These are phyloP conservation scores for Aquatica leii DNA, from an alignment of 2,888 invertebrate species.

Conservation along the genomic window DNA sequence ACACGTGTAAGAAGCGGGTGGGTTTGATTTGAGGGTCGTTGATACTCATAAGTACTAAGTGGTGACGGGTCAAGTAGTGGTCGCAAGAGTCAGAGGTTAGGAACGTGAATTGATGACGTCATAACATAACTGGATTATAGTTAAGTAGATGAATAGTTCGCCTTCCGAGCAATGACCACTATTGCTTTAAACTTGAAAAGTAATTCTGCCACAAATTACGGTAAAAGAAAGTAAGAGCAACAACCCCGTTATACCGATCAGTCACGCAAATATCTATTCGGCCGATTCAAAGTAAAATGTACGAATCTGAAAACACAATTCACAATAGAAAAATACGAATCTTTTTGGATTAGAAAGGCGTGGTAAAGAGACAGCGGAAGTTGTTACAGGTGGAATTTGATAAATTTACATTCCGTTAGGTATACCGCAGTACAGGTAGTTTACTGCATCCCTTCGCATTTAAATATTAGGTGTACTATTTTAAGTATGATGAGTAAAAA, in stretches of 20 bases:
- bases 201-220: too few species aligned
- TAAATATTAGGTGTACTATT: too few species aligned
- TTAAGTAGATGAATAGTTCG: constrained; percentile 31
- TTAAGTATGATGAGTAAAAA: too few species aligned
- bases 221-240: too few species aligned
- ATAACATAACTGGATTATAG: constrained; percentile 24
- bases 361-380: constrained; percentile 8
- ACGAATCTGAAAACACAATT: too few species aligned
- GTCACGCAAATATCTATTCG: too few species aligned
- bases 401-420: background rate
- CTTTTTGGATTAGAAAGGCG: constrained; percentile 5
- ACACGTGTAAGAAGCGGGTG: constrained; percentile 1
- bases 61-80: constrained; percentile 16
- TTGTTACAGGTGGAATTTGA: constrained; percentile 9
- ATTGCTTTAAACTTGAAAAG: too few species aligned
- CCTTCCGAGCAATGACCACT: constrained; percentile 23
- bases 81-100: constrained; percentile 26
- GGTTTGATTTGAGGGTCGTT: constrained; percentile 22
- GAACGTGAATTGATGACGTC: constrained; percentile 32
- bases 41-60: constrained; percentile 23
- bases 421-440: background rate
- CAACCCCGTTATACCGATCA: too few species aligned
- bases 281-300: too few species aligned
- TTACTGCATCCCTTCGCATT: too few species aligned
- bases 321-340: too few species aligned